Percentiles rank a stretch among this genome's conserved stretches.
Evolutionary conservation across 2,113 vertebrate genomes (phyloP).

Genomic region (Cynopterus brachyotis): DNA sequence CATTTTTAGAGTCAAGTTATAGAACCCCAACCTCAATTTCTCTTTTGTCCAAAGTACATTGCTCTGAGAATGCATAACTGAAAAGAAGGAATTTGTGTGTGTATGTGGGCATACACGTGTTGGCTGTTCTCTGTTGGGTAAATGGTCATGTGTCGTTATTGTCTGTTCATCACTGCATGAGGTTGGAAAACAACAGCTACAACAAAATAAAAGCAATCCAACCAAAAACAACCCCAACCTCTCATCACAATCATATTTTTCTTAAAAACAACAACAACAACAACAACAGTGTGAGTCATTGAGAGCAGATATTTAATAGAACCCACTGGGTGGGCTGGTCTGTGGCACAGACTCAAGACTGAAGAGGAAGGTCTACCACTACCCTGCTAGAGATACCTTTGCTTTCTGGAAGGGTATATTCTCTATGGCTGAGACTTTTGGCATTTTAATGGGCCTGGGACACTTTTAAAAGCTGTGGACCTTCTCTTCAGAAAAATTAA

Average conservation of each 20-base stretch:
- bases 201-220: neutral
- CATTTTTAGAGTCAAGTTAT: neutral
- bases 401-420: neutral
- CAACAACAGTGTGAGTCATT: neutral
- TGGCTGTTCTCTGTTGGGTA: neutral
- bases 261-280: neutral
- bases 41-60: neutral
- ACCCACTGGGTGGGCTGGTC: neutral
- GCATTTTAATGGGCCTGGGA: neutral
- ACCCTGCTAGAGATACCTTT: neutral
- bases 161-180: neutral
- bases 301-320: constrained; percentile 22
- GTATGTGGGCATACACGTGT: neutral
- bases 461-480: neutral
- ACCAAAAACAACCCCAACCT: neutral
- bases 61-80: neutral
- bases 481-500: neutral
- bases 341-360: neutral
- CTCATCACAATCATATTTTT: neutral
- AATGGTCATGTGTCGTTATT: neutral
- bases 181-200: neutral
- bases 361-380: neutral
- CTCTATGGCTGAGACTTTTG: neutral
- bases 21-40: neutral
- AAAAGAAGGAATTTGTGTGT: neutral